These are phyloP conservation scores for Micromesistius poutassou DNA, from an alignment of 2,797 vertebrate genomes.

Conservation along the genomic window DNA sequence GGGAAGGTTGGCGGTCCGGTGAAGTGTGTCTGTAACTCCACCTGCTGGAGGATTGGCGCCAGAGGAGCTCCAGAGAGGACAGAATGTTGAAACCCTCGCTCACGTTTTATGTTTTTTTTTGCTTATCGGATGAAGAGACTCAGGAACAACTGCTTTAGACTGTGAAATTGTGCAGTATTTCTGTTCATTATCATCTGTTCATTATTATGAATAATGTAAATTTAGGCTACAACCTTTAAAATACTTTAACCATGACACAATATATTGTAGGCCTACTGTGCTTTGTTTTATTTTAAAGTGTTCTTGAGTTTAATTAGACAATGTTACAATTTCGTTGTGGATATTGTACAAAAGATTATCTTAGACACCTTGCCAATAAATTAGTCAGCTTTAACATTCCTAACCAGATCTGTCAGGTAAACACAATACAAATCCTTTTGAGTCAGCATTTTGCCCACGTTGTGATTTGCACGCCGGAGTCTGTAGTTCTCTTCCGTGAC, in stretches of 20 bases:
- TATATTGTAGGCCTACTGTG: neutral
- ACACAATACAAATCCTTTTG: constrained; percentile 75
- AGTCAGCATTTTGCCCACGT: constrained; percentile 72
- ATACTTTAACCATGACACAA: neutral
- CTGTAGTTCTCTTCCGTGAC: constrained; percentile 54
- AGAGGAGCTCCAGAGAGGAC: neutral
- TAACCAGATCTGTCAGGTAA: constrained; percentile 74
- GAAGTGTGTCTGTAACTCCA: neutral
- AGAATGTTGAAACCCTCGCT: neutral
- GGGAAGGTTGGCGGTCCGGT: constrained; percentile 35
- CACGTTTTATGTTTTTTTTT: neutral
- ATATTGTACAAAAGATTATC: neutral
- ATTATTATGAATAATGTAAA: neutral
- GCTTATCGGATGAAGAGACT: neutral
- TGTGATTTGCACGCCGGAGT: constrained; percentile 57
- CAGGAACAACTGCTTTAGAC: neutral
- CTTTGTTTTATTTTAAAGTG: neutral
- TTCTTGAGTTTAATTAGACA: neutral
- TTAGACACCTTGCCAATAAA: neutral
- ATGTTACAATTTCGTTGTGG: neutral
- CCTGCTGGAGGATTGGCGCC: neutral
- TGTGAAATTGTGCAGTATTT: neutral
- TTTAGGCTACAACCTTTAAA: neutral
- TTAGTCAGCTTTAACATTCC: constrained; percentile 30
- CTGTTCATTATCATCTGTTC: neutral